Percentiles rank a stretch among this genome's conserved stretches.
phyloP scores from a whole-genome alignment of 1,140 invertebrate genomes.

The Bombus affinis region DNA sequence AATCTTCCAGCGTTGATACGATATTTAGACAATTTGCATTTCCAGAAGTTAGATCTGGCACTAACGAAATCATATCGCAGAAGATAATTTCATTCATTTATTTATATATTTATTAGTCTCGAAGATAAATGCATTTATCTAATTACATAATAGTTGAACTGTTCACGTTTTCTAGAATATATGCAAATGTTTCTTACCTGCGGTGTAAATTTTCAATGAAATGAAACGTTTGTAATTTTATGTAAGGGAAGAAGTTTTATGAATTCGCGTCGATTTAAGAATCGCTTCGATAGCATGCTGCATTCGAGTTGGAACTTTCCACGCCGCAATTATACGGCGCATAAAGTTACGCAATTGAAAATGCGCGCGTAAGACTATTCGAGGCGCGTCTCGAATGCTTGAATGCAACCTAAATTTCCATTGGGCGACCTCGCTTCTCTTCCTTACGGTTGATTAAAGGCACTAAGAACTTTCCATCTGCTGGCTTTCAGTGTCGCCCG shows the following conservation, averaged over 20 bases:
- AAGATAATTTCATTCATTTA: background rate
- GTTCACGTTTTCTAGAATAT: background rate
- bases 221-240: background rate
- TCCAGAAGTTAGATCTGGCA: background rate
- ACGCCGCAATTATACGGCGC: background rate
- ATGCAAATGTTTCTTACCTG: background rate
- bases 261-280: background rate
- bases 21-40: background rate
- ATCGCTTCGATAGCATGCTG: background rate
- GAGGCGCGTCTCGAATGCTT: background rate
- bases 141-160: background rate
- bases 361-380: background rate
- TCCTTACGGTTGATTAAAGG: constrained; percentile 28
- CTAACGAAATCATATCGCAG: background rate
- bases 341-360: constrained; percentile 24
- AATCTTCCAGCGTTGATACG: background rate
- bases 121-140: background rate
- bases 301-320: background rate
- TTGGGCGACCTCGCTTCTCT: too few species aligned
- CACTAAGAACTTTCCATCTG: constrained; percentile 12
- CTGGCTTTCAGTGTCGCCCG: background rate
- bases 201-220: background rate
- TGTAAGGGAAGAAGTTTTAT: too few species aligned
- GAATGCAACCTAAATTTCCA: background rate
- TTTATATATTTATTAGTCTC: background rate